These are phyloP conservation scores for Acanthopagrus latus DNA, from an alignment of 2,797 vertebrate species.

Conservation along the genomic window DNA sequence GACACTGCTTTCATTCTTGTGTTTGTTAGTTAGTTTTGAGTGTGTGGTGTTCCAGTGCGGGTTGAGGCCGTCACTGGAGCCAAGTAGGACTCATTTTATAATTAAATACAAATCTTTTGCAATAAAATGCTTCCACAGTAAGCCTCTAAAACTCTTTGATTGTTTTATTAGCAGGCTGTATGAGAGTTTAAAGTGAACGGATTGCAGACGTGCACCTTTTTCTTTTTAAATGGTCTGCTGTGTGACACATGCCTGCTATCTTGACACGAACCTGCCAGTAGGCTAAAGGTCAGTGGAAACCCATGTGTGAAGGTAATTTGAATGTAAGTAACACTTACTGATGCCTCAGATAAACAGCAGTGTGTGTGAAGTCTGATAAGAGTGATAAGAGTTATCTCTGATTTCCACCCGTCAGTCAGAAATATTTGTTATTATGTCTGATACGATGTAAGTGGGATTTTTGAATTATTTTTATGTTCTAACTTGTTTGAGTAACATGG, in stretches of 20 bases:
- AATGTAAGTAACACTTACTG: background rate
- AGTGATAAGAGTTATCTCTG: slow-evolving; percentile 1
- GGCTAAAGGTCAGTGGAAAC: slow-evolving; percentile 35
- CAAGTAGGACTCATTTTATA: background rate
- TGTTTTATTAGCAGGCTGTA: background rate
- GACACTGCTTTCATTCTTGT: background rate
- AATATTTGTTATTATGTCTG: background rate
- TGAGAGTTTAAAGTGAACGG: background rate
- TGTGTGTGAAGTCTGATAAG: background rate
- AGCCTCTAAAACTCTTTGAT: background rate
- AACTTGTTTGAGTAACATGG: background rate
- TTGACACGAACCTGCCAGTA: slow-evolving; percentile 30
- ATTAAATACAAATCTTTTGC: background rate
- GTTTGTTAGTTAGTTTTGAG: slow-evolving; percentile 1
- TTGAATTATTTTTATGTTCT: background rate
- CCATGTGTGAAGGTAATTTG: slow-evolving; percentile 29
- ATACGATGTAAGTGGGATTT: slow-evolving; percentile 6
- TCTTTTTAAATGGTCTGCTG: background rate
- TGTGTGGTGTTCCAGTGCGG: background rate
- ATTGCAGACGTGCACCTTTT: background rate
- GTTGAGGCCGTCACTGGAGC: background rate
- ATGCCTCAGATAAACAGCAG: background rate
- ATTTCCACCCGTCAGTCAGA: background rate
- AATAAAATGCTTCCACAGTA: background rate
- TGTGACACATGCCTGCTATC: slow-evolving; percentile 19